These are phyloP conservation scores for Podarcis siculus DNA, from an alignment of 2,797 vertebrate genomes.

Conservation along the genomic window DNA sequence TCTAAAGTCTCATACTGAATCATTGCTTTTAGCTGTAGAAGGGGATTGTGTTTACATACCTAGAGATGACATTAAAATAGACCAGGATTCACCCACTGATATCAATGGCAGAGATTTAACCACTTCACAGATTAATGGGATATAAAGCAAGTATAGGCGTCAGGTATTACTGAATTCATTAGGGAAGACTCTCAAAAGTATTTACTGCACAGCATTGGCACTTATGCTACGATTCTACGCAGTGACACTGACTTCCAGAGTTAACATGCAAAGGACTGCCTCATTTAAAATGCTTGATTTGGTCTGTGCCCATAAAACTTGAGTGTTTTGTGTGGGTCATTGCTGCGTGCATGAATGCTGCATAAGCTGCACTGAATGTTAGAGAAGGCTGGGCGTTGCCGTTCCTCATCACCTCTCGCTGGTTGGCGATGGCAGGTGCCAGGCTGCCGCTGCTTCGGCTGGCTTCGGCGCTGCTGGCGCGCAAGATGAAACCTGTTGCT, in stretches of 20 bases:
- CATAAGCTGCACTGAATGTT: neutral
- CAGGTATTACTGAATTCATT: neutral
- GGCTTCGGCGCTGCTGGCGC: too few species aligned
- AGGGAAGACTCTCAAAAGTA: neutral
- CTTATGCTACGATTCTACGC: too few species aligned
- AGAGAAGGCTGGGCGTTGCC: neutral
- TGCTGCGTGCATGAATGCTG: neutral
- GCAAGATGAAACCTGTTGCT: constrained; percentile 88
- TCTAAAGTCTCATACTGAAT: neutral
- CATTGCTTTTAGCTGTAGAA: neutral
- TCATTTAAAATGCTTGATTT: neutral
- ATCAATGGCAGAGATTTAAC: neutral
- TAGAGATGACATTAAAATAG: neutral
- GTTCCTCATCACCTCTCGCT: too few species aligned
- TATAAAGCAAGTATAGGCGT: neutral
- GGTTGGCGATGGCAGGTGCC: too few species aligned
- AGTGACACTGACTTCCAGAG: too few species aligned
- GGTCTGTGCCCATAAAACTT: neutral
- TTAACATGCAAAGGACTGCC: too few species aligned
- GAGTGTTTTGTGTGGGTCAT: neutral
- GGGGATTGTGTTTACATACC: neutral
- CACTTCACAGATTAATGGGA: neutral
- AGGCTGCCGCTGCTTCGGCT: too few species aligned
- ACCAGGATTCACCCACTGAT: neutral
- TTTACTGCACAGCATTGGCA: neutral